Conservation (phyloP, 1,140 invertebrate genomes). For the Pristionchus pacificus region DNA sequence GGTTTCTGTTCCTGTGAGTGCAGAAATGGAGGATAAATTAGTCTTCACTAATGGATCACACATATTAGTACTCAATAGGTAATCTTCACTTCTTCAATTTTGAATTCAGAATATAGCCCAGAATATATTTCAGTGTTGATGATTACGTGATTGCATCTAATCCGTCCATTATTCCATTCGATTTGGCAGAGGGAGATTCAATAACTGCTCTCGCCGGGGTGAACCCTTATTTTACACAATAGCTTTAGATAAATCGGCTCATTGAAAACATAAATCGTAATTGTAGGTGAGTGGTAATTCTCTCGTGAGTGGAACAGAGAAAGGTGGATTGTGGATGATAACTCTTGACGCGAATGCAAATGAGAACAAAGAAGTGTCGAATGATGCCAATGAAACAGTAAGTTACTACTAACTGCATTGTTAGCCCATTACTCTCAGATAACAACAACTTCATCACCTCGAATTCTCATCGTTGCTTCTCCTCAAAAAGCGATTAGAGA, state of each 20-base stretch:
- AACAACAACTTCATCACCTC: too few relatives aligned
- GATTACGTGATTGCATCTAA: slow-evolving; percentile 8
- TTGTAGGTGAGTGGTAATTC: not conserved
- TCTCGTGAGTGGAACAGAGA: not conserved
- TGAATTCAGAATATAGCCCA: too few relatives aligned
- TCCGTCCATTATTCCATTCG: slow-evolving; percentile 1
- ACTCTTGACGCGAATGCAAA: not conserved
- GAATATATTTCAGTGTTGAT: too few relatives aligned
- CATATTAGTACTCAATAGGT: slow-evolving; percentile 1
- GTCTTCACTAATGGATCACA: slow-evolving; percentile 7
- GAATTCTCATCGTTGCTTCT: too few relatives aligned
- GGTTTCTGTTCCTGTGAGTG: too few relatives aligned
- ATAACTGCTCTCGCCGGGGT: too few relatives aligned
- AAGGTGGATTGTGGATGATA: slow-evolving; percentile 11
- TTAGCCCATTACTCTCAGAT: too few relatives aligned
- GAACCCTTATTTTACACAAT: too few relatives aligned
- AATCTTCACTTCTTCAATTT: too few relatives aligned
- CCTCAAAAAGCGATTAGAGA: not conserved
- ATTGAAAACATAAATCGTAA: not conserved
- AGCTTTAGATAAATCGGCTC: not conserved
- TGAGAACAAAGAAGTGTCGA: not conserved
- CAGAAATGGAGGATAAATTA: too few relatives aligned
- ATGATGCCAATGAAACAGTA: too few relatives aligned
- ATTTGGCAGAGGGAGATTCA: not conserved
- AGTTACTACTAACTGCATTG: too few relatives aligned